A percentile compares a stretch with the other conserved stretches of the same genome.
These are phyloP conservation scores for Sardinella longiceps DNA, from an alignment of 2,797 vertebrate species.

Conservation along the genomic window DNA sequence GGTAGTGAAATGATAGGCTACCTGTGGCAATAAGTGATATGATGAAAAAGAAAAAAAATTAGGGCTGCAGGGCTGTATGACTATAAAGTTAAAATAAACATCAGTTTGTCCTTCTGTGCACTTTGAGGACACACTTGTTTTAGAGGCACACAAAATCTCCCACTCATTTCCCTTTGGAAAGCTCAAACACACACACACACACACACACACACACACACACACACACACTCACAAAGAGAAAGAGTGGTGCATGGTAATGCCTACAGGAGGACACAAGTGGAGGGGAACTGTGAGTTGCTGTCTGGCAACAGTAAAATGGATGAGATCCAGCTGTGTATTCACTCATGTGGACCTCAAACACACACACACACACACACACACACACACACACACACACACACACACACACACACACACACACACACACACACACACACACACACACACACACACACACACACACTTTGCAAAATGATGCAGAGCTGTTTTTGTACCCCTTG, in stretches of 20 bases:
- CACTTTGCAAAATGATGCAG: not conserved
- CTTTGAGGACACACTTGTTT: not conserved
- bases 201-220: too few relatives aligned
- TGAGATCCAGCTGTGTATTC: conserved; percentile 12
- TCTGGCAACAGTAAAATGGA: not conserved
- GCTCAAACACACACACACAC: not conserved
- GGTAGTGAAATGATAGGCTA: not conserved
- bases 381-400: conserved; percentile 21
- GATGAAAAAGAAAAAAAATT: not conserved
- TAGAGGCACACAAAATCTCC: not conserved
- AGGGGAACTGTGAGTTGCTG: not conserved
- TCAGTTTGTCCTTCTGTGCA: not conserved
- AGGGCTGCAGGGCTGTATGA: not conserved
- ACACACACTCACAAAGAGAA: not conserved
- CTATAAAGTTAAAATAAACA: not conserved
- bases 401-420: not conserved
- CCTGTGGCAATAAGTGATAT: not conserved
- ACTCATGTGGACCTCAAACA: not conserved
- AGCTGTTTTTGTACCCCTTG: conserved; percentile 28
- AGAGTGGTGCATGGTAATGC: not conserved
- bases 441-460: conserved; percentile 16
- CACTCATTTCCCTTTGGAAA: not conserved
- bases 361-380: conserved; percentile 6
- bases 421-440: conserved; percentile 5
- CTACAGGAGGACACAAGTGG: not conserved